phyloP scores from a whole-genome alignment of 2,113 vertebrate genomes.

The Saccopteryx bilineata region DNA sequence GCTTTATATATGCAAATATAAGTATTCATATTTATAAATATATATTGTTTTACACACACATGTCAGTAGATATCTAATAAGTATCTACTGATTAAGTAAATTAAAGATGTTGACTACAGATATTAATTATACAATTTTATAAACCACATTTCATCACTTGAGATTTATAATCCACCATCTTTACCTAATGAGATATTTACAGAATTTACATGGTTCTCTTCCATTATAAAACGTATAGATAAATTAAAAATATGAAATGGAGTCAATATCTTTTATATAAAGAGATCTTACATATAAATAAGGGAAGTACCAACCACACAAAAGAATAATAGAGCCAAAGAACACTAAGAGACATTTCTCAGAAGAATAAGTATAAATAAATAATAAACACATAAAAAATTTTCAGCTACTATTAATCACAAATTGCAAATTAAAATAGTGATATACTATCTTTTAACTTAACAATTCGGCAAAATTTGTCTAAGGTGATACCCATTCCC shows the following conservation, averaged over 20 bases:
- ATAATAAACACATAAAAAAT: slow-evolving; percentile 5
- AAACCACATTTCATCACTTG: neutral
- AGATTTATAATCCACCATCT: neutral
- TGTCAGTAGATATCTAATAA: neutral
- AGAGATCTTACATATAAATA: neutral
- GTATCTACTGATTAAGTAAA: neutral
- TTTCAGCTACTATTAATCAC: neutral
- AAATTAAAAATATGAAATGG: neutral
- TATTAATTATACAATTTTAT: slow-evolving; percentile 20
- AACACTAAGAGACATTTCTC: neutral
- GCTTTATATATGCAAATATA: neutral
- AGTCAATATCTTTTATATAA: neutral
- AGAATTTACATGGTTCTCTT: neutral
- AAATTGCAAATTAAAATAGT: slow-evolving; percentile 12
- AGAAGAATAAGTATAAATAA: slow-evolving; percentile 21
- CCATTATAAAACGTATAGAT: neutral
- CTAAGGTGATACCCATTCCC: neutral
- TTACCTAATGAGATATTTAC: slow-evolving; percentile 36
- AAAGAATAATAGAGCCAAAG: neutral
- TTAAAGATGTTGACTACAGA: neutral
- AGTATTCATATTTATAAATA: neutral
- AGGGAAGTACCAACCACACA: neutral
- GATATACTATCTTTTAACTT: neutral
- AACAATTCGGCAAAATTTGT: neutral
- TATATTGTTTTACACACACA: neutral